phyloP scores from a whole-genome alignment of 1,140 invertebrate genomes.

The Aporrectodea caliginosa region DNA sequence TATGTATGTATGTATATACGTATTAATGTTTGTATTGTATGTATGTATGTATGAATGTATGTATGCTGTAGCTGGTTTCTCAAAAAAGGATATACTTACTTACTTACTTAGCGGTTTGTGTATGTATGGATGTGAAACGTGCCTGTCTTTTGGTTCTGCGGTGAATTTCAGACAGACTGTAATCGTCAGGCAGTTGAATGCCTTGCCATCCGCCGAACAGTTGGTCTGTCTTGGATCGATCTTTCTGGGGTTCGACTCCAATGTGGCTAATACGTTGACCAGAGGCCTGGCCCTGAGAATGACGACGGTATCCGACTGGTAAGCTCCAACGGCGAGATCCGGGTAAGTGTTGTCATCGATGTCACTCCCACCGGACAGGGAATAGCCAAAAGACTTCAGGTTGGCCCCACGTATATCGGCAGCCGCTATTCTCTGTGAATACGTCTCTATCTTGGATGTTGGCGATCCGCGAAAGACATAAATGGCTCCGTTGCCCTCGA shows the following conservation, averaged over 20 bases:
- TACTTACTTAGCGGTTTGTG: too few relatives aligned
- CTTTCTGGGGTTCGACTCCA: neutral
- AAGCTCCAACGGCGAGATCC: conserved; percentile 52
- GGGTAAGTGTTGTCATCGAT: conserved; percentile 53
- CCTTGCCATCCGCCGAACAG: neutral
- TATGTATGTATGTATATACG: too few relatives aligned
- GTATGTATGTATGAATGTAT: too few relatives aligned
- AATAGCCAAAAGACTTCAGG: conserved; percentile 47
- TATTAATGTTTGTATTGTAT: too few relatives aligned
- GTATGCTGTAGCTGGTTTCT: too few relatives aligned
- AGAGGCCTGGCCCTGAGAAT: conserved; percentile 76
- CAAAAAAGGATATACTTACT: too few relatives aligned
- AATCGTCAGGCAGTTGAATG: conserved; percentile 4
- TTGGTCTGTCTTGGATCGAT: neutral
- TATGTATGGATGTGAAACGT: too few relatives aligned
- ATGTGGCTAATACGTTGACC: conserved; percentile 60
- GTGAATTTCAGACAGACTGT: neutral
- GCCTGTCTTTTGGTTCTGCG: neutral
- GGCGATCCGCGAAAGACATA: conserved; percentile 88
- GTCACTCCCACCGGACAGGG: conserved; percentile 62
- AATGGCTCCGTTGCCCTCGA: conserved; percentile 78
- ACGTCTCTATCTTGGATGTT: conserved; percentile 45
- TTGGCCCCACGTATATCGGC: conserved; percentile 33
- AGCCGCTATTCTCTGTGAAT: conserved; percentile 48
- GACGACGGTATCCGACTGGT: conserved; percentile 46